Evolutionary conservation across 1,140 invertebrate genomes (phyloP), one percentile per base, ranked within the genome.

Genomic region (Metopolophium dirhodum): DNA sequence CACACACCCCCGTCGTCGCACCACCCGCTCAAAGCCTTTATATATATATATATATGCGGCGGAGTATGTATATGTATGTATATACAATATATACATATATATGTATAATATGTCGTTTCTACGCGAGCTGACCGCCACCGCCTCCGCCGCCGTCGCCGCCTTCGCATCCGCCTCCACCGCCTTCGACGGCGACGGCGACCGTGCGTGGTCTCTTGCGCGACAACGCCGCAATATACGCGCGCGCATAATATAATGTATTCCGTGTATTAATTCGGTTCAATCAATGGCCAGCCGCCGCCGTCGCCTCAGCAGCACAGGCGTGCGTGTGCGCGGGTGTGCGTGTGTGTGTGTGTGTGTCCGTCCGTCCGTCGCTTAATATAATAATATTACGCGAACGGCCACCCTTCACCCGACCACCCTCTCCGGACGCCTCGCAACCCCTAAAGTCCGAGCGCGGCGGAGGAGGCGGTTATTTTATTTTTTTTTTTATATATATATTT

Each of bases 221-320:
- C 93, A 88, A 90, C 93, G 51, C 49, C 61, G 61, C 61, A 37
- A 30, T 54, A 49, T 86, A 41, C 49, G 35, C 91, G 77, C 91
- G 47, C 91, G 37, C 47, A 45, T 68, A 68, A 61, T 61, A 91
- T 68, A 45, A 91, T 77, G 68, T 91, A 91, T 91, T 91, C 90
- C 45, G 51, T 68, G 68, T 68, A 91, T 91, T 91, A 91, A 91
- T 91, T 91, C 90, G 90, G 57, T 91, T 91, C 90, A 77, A 91
- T 89, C 87, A 89, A 89, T 89, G 87, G 87, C n/a, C 49, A 37
- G 49, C 49, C 87, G 87, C 30, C 47, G 11, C 86, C 37, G 83
- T 14, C 41, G 83, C 45, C 41, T 20, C 23, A 26, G 45, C 85
- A 45, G 23, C 41, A 26, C 83, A 30, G 6, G 14, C 23, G 47